A percentile compares a stretch with the other conserved stretches of the same genome.
phyloP scores from a whole-genome alignment of 2,888 invertebrate genomes.

The Idaea dimidiata region DNA sequence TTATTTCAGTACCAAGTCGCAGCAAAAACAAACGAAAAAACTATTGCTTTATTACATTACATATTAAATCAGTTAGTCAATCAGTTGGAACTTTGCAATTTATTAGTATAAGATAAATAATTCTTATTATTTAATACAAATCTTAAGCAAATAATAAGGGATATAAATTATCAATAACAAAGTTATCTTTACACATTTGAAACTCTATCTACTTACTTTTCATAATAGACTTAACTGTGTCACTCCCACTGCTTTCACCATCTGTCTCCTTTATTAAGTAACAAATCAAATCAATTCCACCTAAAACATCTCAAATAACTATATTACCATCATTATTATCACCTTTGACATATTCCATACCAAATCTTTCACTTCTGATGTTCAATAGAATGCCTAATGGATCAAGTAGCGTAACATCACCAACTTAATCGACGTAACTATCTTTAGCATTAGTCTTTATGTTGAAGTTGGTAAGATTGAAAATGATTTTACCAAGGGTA shows the following conservation, averaged over 20 bases:
- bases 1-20: too few relatives aligned
- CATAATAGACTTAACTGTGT: constrained; percentile 22
- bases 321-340: constrained; percentile 34
- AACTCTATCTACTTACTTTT: neutral
- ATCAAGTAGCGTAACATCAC: constrained; percentile 49
- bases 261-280: neutral
- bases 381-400: constrained; percentile 57
- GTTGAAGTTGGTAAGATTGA: neutral
- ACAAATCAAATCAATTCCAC: neutral
- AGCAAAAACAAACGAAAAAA: too few relatives aligned
- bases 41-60: too few relatives aligned
- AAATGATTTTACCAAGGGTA: neutral
- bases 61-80: too few relatives aligned
- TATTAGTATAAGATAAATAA: too few relatives aligned
- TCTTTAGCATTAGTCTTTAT: neutral
- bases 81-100: too few relatives aligned
- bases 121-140: too few relatives aligned
- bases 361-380: constrained; percentile 59
- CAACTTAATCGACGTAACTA: neutral
- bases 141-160: too few relatives aligned
- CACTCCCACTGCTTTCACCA: neutral
- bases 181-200: neutral
- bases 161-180: too few relatives aligned
- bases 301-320: neutral
- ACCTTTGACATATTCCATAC: constrained; percentile 44